Percentiles rank a stretch among this genome's conserved stretches.
Evolutionary conservation across 2,888 invertebrate species (phyloP).

Genomic region (Brachyptera risi): DNA sequence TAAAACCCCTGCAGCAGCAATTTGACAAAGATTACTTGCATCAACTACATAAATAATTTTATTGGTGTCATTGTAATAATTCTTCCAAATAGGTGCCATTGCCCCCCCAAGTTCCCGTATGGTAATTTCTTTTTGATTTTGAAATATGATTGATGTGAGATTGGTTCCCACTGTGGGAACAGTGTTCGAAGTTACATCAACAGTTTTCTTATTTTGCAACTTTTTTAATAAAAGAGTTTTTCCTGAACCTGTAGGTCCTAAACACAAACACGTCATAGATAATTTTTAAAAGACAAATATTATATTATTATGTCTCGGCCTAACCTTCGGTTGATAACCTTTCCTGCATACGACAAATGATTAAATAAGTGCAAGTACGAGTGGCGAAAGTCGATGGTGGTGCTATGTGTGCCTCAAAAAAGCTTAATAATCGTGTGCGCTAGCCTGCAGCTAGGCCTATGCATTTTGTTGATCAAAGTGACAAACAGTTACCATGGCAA

Average conservation of each 20-base stretch:
- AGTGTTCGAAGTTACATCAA: conserved; percentile 72
- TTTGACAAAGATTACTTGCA: conserved; percentile 79
- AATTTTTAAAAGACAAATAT: no score
- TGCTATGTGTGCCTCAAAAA: no score
- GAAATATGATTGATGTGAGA: conserved; percentile 60
- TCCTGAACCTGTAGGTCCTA: conserved; percentile 76
- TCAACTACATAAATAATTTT: conserved; percentile 75
- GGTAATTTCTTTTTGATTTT: conserved; percentile 48
- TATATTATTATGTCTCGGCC: no score
- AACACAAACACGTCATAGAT: conserved; percentile 55
- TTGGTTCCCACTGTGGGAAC: conserved; percentile 78
- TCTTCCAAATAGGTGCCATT: conserved; percentile 78
- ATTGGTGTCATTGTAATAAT: conserved; percentile 59
- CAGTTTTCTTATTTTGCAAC: conserved; percentile 62
- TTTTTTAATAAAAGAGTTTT: conserved; percentile 75
- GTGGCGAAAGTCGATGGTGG: no score
- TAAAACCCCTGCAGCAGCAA: conserved; percentile 77
- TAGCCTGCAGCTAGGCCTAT: no score
- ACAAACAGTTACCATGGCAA: no score
- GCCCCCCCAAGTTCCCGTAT: conserved; percentile 75
- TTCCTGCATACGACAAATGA: no score
- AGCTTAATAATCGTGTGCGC: no score
- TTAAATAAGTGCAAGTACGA: no score
- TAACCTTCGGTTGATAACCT: no score
- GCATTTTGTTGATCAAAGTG: no score